Evolutionary conservation across 2,888 invertebrate genomes (phyloP), one percentile per base, ranked within the genome.

Genomic region (Ophion ellenae): DNA sequence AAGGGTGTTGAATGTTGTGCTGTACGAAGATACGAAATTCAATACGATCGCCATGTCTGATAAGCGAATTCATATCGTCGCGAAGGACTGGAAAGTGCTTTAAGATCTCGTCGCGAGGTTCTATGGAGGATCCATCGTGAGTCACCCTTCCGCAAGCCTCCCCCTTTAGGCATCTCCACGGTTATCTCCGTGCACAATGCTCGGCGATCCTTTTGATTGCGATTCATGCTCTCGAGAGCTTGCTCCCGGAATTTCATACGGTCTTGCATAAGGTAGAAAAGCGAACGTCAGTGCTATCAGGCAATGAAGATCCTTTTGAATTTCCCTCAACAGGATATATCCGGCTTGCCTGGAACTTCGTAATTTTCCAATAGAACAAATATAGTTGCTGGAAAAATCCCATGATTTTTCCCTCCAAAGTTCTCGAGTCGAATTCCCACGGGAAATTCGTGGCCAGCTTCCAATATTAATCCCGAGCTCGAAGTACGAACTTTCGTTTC

Each of bases 11-110:
- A 74, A 67, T 20, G 47, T 45, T 36, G 53, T 45, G 53, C 32
- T 59, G 40, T 69, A 53, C 10, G 47, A 47, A 81, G 28, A 82
- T 85, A 82, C 66, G 75, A 32, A 79, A 85, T 85, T 82, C 85
- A 85, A 85, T 85, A 85, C 79, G 70, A 57, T 45, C 70, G 81
- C n/a, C 45, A 40, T 70, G 73, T 63, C 45, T 64, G 78, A 45
- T 70, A 81, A 84, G 78, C 81, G 82, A 85, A 82, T 85, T 85
- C 81, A 85, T 82, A 85, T 79, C 45, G 78, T 75, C 66, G 36
- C 74, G 64, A 20, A 32, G 20, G 40, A n/a, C 11, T 11, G 28
- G 69, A 2, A 20, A 45, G 28, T 20, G 17, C 64, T 79, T 83
- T 76, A 71, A 80, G 71, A 73, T 69, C 78, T 74, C 81, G 67